A percentile compares a stretch with the other conserved stretches of the same genome.
phyloP scores from a whole-genome alignment of 2,797 vertebrate species.

The Cygnus olor region DNA sequence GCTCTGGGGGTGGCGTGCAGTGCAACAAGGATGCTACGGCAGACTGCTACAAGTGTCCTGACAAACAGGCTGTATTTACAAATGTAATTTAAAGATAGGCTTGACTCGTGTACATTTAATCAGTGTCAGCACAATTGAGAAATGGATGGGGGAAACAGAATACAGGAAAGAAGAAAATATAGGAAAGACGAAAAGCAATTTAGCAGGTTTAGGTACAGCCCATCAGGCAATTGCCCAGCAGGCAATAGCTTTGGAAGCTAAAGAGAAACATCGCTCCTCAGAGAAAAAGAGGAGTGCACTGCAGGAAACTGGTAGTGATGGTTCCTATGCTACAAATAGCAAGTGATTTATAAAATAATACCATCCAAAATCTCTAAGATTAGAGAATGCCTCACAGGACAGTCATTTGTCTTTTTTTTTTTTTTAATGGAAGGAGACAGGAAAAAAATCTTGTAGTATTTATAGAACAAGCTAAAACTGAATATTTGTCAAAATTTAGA shows the following conservation, averaged over 20 bases:
- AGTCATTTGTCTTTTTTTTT: not conserved
- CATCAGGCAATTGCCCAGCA: not conserved
- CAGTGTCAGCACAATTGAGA: not conserved
- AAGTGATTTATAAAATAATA: not conserved
- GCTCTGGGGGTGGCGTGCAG: not conserved
- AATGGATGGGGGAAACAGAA: not conserved
- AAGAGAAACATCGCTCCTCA: not conserved
- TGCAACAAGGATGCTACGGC: not conserved
- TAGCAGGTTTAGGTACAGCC: not conserved
- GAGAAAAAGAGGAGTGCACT: not conserved
- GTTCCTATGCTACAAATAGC: not conserved
- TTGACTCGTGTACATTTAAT: not conserved
- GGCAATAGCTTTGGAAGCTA: not conserved
- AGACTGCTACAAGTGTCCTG: not conserved
- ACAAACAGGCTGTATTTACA: not conserved
- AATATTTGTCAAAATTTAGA: not conserved
- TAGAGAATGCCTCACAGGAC: not conserved
- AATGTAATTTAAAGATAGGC: not conserved
- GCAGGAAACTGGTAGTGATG: not conserved
- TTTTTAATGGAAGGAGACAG: not conserved
- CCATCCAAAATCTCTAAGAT: not conserved
- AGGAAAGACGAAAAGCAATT: not conserved
- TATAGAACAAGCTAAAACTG: not conserved
- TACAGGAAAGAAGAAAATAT: not conserved
- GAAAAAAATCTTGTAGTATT: not conserved